A percentile compares a stretch with the other conserved stretches of the same genome.
Conservation (phyloP, 1,140 invertebrate species). For the Drosophila paulistorum region DNA sequence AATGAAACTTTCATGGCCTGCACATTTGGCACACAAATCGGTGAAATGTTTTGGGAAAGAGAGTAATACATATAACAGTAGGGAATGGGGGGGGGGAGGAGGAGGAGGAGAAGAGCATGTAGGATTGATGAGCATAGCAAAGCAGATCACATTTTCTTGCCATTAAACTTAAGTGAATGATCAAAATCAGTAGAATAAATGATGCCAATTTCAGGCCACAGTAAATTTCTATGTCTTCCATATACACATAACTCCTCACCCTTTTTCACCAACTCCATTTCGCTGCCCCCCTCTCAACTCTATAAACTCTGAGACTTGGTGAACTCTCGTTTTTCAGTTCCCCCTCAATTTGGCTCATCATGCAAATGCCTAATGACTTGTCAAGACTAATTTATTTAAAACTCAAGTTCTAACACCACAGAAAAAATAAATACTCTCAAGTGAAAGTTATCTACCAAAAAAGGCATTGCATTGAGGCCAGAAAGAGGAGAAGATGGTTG, state of each 20-base stretch:
- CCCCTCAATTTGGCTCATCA: background rate
- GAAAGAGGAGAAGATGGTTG: background rate
- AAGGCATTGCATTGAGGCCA: background rate
- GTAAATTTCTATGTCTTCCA: slow-evolving; percentile 55
- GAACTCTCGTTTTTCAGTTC: slow-evolving; percentile 12
- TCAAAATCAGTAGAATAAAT: slow-evolving; percentile 56
- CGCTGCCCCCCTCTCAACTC: background rate
- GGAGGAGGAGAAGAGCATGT: background rate
- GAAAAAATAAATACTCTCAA: background rate
- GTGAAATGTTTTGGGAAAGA: background rate
- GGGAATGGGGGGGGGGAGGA: background rate
- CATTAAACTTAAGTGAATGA: slow-evolving; percentile 41
- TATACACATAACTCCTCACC: background rate
- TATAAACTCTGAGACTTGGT: background rate
- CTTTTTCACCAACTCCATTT: background rate
- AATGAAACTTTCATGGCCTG: slow-evolving; percentile 65
- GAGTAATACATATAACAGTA: background rate
- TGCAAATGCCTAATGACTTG: slow-evolving; percentile 10
- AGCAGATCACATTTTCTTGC: slow-evolving; percentile 9
- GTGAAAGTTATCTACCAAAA: slow-evolving; percentile 1
- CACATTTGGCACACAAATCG: slow-evolving; percentile 66
- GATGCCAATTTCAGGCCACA: slow-evolving; percentile 67
- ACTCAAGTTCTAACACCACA: slow-evolving; percentile 2
- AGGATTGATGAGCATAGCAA: slow-evolving; percentile 1
- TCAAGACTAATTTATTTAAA: slow-evolving; percentile 12